These are phyloP conservation scores for Corapipo altera DNA, from an alignment of 2,113 vertebrate species.

Conservation along the genomic window DNA sequence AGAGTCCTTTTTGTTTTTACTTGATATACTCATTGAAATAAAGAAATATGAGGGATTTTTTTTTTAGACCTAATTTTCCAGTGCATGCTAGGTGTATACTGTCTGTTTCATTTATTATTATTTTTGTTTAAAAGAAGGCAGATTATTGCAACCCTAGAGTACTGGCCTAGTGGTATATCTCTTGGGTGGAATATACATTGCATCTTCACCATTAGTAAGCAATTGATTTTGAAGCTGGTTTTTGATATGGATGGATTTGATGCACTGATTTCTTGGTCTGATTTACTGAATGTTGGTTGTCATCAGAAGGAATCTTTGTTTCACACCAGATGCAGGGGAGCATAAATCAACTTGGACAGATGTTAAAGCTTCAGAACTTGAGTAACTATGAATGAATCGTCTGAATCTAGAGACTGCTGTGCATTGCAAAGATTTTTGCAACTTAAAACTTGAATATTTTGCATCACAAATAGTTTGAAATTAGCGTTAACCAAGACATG, in stretches of 20 bases:
- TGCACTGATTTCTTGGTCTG: neutral
- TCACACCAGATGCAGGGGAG: neutral
- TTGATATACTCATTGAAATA: neutral
- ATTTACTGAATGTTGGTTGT: neutral
- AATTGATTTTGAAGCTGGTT: constrained; percentile 15
- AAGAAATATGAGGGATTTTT: neutral
- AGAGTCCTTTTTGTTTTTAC: neutral
- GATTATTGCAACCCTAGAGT: neutral
- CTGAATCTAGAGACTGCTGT: neutral
- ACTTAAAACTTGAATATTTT: neutral
- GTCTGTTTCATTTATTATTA: neutral
- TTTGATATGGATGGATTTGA: constrained; percentile 7
- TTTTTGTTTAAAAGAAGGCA: neutral
- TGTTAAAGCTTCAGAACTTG: neutral
- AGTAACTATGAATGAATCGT: neutral
- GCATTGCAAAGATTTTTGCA: neutral
- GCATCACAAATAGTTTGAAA: neutral
- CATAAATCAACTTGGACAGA: neutral
- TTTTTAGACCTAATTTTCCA: neutral
- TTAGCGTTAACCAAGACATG: neutral
- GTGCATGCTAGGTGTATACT: neutral
- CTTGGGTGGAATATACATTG: neutral
- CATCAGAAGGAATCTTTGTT: neutral
- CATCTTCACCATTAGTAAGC: constrained; percentile 12
- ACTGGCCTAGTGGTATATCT: neutral